Evolutionary conservation across 2,797 vertebrate species (phyloP).

Genomic region (Denticeps clupeoides): DNA sequence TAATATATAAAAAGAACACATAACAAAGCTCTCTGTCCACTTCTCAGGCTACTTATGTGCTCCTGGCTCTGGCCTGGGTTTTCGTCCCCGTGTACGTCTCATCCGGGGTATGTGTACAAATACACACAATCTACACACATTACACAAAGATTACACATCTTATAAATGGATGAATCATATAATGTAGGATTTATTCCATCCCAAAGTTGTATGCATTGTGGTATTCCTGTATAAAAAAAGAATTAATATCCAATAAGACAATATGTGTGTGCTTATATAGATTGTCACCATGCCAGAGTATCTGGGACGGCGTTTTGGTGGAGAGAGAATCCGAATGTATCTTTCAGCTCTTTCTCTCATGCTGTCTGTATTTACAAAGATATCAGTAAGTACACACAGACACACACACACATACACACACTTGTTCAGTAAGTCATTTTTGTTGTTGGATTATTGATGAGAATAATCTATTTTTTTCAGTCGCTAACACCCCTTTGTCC

Average conservation of each 20-base stretch:
- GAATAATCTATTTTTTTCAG: too few species aligned
- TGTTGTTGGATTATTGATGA: too few species aligned
- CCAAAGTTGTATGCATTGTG: too few species aligned
- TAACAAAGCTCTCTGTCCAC: too few species aligned
- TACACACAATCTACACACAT: too few species aligned
- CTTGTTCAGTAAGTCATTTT: not conserved
- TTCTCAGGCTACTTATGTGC: constrained; percentile 73
- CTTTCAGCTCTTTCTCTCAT: constrained; percentile 74
- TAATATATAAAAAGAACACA: too few species aligned
- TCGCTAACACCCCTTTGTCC: too few species aligned
- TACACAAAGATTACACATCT: too few species aligned
- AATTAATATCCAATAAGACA: too few species aligned
- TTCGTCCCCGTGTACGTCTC: constrained; percentile 86
- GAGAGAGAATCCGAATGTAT: constrained; percentile 72
- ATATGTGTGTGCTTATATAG: constrained; percentile 45
- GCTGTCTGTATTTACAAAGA: constrained; percentile 87
- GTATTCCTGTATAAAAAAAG: too few species aligned
- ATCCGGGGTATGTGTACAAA: constrained; percentile 66
- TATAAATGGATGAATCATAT: too few species aligned
- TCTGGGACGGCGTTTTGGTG: constrained; percentile 78
- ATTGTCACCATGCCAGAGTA: constrained; percentile 88
- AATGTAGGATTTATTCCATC: too few species aligned
- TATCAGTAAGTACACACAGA: constrained; percentile 64
- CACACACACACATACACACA: constrained; percentile 13
- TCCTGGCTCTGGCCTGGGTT: constrained; percentile 81